phyloP scores from a whole-genome alignment of 1,140 invertebrate species.

The Aphaenogaster ashmeadi region DNA sequence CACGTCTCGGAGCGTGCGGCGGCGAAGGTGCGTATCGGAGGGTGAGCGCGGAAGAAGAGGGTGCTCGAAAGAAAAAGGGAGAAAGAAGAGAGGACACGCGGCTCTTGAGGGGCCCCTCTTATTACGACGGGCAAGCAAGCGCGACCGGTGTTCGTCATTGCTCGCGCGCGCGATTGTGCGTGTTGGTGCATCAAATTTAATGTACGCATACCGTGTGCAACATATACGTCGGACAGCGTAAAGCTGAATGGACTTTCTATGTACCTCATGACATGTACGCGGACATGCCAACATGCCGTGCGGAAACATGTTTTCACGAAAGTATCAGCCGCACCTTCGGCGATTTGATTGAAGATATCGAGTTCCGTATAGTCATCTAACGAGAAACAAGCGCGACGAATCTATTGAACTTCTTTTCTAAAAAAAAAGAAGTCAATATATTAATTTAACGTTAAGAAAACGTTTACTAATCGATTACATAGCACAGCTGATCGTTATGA shows the following conservation, averaged over 20 bases:
- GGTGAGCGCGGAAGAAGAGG: background rate
- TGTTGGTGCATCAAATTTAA: constrained; percentile 35
- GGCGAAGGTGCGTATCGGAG: constrained; percentile 58
- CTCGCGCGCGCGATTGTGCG: background rate
- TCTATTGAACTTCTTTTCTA: background rate
- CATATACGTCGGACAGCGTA: background rate
- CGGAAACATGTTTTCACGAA: background rate
- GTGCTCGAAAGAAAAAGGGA: constrained; percentile 21
- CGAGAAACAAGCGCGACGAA: background rate
- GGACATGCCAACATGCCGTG: background rate
- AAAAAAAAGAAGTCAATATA: background rate
- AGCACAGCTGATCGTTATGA: too few relatives aligned
- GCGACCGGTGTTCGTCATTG: background rate
- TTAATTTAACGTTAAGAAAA: background rate
- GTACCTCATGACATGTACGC: background rate
- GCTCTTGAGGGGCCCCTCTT: constrained; percentile 37
- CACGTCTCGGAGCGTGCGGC: constrained; percentile 47
- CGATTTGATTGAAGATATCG: background rate
- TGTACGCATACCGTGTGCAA: background rate
- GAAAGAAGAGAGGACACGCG: background rate
- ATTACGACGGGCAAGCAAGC: constrained; percentile 36
- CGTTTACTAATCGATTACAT: background rate
- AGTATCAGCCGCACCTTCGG: background rate
- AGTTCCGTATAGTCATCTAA: background rate
- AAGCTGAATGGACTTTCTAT: constrained; percentile 16